Evolutionary conservation across 2,888 invertebrate genomes (phyloP), one percentile per base, ranked within the genome.

Genomic region (Nesidiocoris tenuis): DNA sequence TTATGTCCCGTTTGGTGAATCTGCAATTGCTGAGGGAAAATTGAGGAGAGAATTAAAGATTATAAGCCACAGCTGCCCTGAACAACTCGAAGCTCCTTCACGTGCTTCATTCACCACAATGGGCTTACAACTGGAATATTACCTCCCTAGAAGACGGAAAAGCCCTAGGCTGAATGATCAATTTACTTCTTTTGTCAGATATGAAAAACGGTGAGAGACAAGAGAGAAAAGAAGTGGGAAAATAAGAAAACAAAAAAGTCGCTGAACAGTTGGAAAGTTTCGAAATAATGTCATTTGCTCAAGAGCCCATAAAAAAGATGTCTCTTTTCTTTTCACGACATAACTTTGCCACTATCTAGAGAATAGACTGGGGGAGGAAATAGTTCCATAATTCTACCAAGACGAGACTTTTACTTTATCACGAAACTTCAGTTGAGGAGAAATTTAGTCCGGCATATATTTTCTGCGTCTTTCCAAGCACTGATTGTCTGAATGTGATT

Each of bases 221-320:
- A 39, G 39, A 12, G 12, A 39, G 39, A 3, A 3, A n/a, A n/a
- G 39, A 39, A 12, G 3, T 39, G 3, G 39, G 39, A 12, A 39
- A 39, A 39, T 39, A 39, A 39, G 39, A 39, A 2, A 63, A 63
- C 3, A 2, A 63, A 63, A 59, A 63, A 22, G 19, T 19, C 21
- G 22, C 63, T 3, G 22, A 63, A 23, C 63, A 12, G 12, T 61
- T 21, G 22, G 23, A 63, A 63, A 63, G 63, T 63, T 63, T 23
- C 63, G 16, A 23, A 63, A 63, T 63, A 63, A 63, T 63, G 63
- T 63, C 3, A 63, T 63, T 63, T 63, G 63, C 23, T 23, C n/a
- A 12, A 23, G 63, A 16, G 63, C 1, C 22, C 12, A 16, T 23
- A 63, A 63, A 22, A 63, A 63, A 1, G 39, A 7, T 39, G 39